phyloP scores from a whole-genome alignment of 2,888 invertebrate species.

The Scotopteryx bipunctaria region DNA sequence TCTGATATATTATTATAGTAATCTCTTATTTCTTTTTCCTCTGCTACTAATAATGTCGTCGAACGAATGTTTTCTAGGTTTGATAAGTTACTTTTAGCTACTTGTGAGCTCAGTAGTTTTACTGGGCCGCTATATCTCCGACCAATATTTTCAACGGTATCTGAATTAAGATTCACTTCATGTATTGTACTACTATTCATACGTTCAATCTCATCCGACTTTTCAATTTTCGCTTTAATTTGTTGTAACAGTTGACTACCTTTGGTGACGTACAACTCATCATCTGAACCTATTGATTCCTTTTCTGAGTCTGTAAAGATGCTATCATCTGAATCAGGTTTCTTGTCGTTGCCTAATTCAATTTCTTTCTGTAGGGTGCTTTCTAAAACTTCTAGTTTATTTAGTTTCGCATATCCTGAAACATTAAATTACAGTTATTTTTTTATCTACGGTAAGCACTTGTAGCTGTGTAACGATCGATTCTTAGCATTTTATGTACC shows the following conservation, averaged over 20 bases:
- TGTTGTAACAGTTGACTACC: constrained; percentile 57
- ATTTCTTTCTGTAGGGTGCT: constrained; percentile 64
- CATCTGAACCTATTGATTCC: constrained; percentile 71
- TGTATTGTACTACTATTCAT: constrained; percentile 24
- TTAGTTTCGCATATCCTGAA: constrained; percentile 84
- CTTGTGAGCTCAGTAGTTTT: constrained; percentile 56
- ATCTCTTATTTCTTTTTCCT: constrained; percentile 47
- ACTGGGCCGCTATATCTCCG: constrained; percentile 63
- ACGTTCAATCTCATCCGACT: constrained; percentile 34
- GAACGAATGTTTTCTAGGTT: constrained; percentile 51
- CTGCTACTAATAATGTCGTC: constrained; percentile 41
- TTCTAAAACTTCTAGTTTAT: constrained; percentile 78
- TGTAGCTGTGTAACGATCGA: too few species aligned
- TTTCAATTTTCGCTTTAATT: constrained; percentile 48
- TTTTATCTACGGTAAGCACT: not conserved
- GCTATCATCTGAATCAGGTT: constrained; percentile 62
- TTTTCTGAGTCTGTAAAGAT: constrained; percentile 75
- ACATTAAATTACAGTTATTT: not conserved
- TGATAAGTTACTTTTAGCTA: constrained; percentile 52
- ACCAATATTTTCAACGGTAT: constrained; percentile 39
- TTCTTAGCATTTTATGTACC: constrained; percentile 47
- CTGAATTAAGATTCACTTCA: constrained; percentile 39
- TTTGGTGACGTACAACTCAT: constrained; percentile 51
- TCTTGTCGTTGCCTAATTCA: constrained; percentile 40
- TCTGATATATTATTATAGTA: constrained; percentile 37